Base-by-base conservation (phyloP, 2,113 vertebrate genomes). In the Crypturellus undulatus region DNA sequence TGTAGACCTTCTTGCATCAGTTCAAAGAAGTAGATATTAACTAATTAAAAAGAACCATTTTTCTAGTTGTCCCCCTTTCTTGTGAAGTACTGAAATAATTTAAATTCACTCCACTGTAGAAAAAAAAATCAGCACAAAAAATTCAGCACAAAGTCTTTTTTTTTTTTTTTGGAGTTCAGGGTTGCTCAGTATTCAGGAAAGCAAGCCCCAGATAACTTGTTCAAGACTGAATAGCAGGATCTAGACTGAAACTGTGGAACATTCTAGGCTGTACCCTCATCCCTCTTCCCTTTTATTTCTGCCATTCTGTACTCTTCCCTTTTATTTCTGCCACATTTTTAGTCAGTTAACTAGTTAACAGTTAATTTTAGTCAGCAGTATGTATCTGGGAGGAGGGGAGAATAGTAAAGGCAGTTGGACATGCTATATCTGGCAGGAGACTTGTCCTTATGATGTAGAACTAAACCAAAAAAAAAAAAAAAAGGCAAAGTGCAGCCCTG, bases 181-280 rank as follows among this genome's bases (percentile, higher is more conserved):
- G 17, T 45, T 93, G 64, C 64, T 42, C 42, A 69, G 40, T 32
- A 26, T 38, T n/a, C 32, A 56, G 51, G 62, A 81, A 38, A 56
- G 17, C 25, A 67, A 25, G 42, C 18, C 14, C 19, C 10, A 25
- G 18, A 9, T 62, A 56, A 40, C 12, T 62, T 34, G 45, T 62
- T 80, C 1, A 1, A 14, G 32, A 18, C 21, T 47, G 26, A 58
- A 8, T 58, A 26, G 19, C 0, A 0, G 30, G 4, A 6, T 49
- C 49, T 81, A 38, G 21, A 38, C 70, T 17, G 1, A 1, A 12
- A 8, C 1, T 2, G 21, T 56, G 34, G 69, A 90, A 92, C 17
- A 6, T 63, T 83, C 60, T 43, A 58, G 22, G 15, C n/a, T 71
- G 14, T 75, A 3, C 28, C 84, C 21, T 3, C 49, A 68, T 8